phyloP scores from a whole-genome alignment of 2,888 invertebrate genomes.

The Deilephila elpenor region DNA sequence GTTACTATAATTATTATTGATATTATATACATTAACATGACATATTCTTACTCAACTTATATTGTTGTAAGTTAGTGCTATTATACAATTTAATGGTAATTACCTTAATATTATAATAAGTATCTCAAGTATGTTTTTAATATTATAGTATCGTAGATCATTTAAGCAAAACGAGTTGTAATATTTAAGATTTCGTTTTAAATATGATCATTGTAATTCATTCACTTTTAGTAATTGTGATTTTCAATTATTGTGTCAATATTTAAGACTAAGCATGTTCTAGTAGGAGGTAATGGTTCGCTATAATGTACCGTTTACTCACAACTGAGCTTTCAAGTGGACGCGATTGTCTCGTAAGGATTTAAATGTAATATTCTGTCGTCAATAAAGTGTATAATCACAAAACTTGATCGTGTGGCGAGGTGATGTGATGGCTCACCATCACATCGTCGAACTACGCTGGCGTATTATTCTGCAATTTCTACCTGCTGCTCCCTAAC shows the following conservation, averaged over 20 bases:
- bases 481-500: not conserved
- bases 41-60: slow-evolving; percentile 39
- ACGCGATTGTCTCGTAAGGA: slow-evolving; percentile 67
- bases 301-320: slow-evolving; percentile 69
- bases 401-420: slow-evolving; percentile 50
- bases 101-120: slow-evolving; percentile 58
- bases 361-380: slow-evolving; percentile 79
- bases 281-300: slow-evolving; percentile 70
- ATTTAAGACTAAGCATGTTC: slow-evolving; percentile 68
- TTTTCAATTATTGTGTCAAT: slow-evolving; percentile 80
- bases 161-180: slow-evolving; percentile 52
- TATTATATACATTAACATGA: slow-evolving; percentile 43
- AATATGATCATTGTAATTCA: slow-evolving; percentile 55
- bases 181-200: slow-evolving; percentile 55
- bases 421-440: slow-evolving; percentile 37
- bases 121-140: slow-evolving; percentile 68
- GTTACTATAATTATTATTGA: slow-evolving; percentile 35
- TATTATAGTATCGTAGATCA: slow-evolving; percentile 57
- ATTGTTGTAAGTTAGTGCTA: slow-evolving; percentile 33
- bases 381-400: slow-evolving; percentile 77
- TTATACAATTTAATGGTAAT: slow-evolving; percentile 68
- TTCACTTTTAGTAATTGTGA: slow-evolving; percentile 62
- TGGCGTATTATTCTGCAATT: slow-evolving; percentile 5
- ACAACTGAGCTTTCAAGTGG: slow-evolving; percentile 71
- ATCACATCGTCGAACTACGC: slow-evolving; percentile 33